Conservation (phyloP, 2,797 vertebrate species). For the Aselliscus stoliczkanus region DNA sequence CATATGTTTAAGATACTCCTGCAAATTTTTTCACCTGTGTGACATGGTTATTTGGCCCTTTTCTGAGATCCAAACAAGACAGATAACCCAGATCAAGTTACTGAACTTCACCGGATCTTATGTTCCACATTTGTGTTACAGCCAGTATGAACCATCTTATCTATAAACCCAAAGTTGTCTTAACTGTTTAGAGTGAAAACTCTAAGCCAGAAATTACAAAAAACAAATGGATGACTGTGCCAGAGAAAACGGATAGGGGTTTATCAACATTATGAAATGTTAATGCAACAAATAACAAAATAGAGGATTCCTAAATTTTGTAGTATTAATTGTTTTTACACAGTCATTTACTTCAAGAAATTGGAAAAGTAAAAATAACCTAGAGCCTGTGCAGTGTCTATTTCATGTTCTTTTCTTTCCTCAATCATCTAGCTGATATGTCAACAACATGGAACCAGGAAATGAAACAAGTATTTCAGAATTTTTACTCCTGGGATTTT, state of each 20-base stretch:
- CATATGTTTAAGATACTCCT: neutral
- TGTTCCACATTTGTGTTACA: neutral
- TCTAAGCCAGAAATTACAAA: neutral
- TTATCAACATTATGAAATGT: neutral
- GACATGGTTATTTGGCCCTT: neutral
- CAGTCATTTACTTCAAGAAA: neutral
- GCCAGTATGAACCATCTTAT: neutral
- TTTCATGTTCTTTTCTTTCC: neutral
- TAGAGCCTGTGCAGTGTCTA: neutral
- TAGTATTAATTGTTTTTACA: neutral
- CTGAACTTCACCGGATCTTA: neutral
- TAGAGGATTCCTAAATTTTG: neutral
- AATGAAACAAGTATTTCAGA: slow-evolving; percentile 44
- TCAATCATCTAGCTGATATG: neutral
- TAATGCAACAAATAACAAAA: neutral
- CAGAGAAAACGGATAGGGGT: neutral
- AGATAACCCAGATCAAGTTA: neutral
- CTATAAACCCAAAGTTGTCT: neutral
- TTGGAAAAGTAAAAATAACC: neutral
- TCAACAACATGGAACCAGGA: neutral
- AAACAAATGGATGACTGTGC: neutral
- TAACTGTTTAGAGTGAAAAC: neutral
- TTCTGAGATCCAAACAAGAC: neutral
- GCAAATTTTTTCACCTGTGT: neutral
- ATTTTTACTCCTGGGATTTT: slow-evolving; percentile 70